phyloP scores from a whole-genome alignment of 2,888 invertebrate species.

The Philonicus albiceps region DNA sequence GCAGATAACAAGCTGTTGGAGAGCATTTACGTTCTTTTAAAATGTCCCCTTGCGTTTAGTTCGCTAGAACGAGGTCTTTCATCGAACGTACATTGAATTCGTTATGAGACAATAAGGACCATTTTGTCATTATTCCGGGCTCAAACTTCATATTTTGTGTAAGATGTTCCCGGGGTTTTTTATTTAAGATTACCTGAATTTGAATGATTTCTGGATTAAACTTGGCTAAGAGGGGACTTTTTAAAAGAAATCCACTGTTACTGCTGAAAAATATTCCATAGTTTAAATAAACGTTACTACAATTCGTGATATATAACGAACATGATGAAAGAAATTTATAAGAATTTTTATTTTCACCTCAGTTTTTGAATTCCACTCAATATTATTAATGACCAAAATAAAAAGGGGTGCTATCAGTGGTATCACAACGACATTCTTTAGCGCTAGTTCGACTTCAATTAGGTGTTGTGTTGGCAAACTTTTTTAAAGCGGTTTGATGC shows the following conservation, averaged over 20 bases:
- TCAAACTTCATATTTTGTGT: neutral
- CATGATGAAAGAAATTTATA: too few relatives aligned
- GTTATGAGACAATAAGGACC: neutral
- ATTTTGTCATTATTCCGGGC: neutral
- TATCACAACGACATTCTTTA: too few relatives aligned
- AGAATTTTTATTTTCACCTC: too few relatives aligned
- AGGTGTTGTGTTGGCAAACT: too few relatives aligned
- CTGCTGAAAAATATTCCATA: neutral
- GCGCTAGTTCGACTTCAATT: too few relatives aligned
- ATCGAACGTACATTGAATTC: conserved; percentile 30
- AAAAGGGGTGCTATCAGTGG: too few relatives aligned
- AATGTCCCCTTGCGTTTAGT: neutral
- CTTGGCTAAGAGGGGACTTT: neutral
- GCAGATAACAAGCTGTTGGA: conserved; percentile 28
- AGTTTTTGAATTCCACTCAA: too few relatives aligned
- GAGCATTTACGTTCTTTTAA: neutral
- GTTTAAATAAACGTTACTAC: too few relatives aligned
- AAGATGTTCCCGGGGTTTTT: neutral
- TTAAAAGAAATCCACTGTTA: neutral
- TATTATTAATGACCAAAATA: too few relatives aligned
- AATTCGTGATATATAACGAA: too few relatives aligned
- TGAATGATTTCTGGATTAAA: neutral
- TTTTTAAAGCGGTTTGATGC: too few relatives aligned
- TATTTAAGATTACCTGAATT: neutral
- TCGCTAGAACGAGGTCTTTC: neutral